These are phyloP conservation scores for Myotis lucifugus DNA, from an alignment of 2,113 vertebrate genomes.

Conservation along the genomic window DNA sequence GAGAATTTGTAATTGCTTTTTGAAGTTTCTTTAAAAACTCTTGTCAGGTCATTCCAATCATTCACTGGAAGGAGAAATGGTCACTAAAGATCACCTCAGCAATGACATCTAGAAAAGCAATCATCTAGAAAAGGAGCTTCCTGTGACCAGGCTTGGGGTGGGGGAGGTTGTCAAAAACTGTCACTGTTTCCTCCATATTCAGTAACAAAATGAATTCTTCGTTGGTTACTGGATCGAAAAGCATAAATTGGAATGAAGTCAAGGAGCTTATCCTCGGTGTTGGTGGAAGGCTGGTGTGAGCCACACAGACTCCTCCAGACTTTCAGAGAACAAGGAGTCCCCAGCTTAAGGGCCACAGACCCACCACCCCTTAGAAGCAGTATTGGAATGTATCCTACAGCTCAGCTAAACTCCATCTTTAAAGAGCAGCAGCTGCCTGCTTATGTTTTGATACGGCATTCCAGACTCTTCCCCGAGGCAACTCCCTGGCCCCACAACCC, in stretches of 20 bases:
- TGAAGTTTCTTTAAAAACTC: neutral
- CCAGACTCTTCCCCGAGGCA: neutral
- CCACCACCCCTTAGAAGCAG: neutral
- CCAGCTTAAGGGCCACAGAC: neutral
- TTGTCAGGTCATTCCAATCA: neutral
- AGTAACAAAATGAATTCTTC: neutral
- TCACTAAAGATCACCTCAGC: neutral
- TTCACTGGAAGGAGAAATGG: neutral
- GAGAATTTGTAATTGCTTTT: neutral
- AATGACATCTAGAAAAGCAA: neutral
- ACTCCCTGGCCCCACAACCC: neutral
- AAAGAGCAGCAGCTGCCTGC: neutral
- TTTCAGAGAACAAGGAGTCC: neutral
- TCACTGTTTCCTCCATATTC: neutral
- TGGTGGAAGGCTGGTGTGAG: neutral
- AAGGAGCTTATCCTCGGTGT: fast-evolving
- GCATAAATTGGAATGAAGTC: neutral
- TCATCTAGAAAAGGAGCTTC: neutral
- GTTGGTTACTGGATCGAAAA: neutral
- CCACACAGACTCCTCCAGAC: neutral
- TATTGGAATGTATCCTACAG: neutral
- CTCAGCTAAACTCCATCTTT: neutral
- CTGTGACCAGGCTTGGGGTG: neutral
- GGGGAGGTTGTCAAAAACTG: no score
- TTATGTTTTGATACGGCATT: neutral